phyloP scores from a whole-genome alignment of 2,888 invertebrate genomes.

The Sinelater perroti region DNA sequence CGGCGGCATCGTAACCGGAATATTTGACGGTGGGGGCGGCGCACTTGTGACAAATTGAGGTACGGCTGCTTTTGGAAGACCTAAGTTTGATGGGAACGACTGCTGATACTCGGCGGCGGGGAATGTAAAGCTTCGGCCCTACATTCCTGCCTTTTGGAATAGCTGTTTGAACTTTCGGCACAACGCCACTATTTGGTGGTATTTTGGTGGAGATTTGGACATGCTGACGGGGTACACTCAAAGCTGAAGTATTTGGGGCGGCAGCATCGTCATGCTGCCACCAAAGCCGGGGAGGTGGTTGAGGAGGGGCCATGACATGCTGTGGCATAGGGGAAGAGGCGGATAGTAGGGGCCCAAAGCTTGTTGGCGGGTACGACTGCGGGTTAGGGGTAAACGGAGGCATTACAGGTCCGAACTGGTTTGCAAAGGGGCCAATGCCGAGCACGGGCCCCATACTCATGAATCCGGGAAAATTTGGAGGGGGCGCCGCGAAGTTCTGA shows the following conservation, averaged over 20 bases:
- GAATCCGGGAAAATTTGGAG: slow-evolving; percentile 26
- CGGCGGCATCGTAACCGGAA: slow-evolving; percentile 35
- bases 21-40: slow-evolving; percentile 25
- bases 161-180: slow-evolving; percentile 24
- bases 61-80: slow-evolving; percentile 33
- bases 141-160: slow-evolving; percentile 17
- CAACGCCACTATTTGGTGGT: slow-evolving; percentile 26
- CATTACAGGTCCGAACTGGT: slow-evolving; percentile 24
- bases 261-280: slow-evolving; percentile 5
- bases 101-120: slow-evolving; percentile 22
- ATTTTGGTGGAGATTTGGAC: slow-evolving; percentile 18
- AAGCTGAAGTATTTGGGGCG: slow-evolving; percentile 7
- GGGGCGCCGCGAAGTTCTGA: slow-evolving; percentile 19
- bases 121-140: slow-evolving; percentile 19
- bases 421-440: slow-evolving; percentile 8
- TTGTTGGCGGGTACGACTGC: slow-evolving; percentile 22
- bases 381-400: slow-evolving; percentile 25
- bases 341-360: slow-evolving; percentile 25
- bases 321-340: slow-evolving; percentile 29
- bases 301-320: slow-evolving; percentile 13
- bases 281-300: slow-evolving; percentile 13
- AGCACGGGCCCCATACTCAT: slow-evolving; percentile 23
- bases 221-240: slow-evolving; percentile 14
- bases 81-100: slow-evolving; percentile 31
- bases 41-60: slow-evolving; percentile 18